Conservation (phyloP, 1,140 invertebrate species). For the Nephila pilipes region DNA sequence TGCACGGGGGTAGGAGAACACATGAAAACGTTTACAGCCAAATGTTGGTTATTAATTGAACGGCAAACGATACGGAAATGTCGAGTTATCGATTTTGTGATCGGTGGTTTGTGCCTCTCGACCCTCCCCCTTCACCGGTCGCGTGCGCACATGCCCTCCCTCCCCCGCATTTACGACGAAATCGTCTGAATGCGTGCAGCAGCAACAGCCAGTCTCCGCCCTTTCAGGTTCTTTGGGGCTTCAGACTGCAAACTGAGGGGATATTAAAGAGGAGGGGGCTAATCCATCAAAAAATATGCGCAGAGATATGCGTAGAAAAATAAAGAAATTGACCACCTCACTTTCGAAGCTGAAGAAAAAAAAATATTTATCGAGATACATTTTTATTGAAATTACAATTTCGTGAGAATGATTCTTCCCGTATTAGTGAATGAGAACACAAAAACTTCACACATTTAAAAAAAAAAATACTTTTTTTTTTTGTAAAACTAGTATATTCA, state of each 20-base stretch:
- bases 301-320: not conserved
- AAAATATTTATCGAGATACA: no score
- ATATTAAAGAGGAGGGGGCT: not conserved
- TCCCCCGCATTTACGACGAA: not conserved
- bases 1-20: not conserved
- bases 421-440: no score
- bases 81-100: conserved; percentile 57
- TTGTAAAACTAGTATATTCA: no score
- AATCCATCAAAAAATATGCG: not conserved
- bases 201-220: not conserved
- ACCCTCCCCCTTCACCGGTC: conserved; percentile 3
- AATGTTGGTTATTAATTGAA: conserved; percentile 56
- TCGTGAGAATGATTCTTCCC: no score
- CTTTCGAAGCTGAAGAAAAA: not conserved
- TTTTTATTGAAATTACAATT: no score
- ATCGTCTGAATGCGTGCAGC: not conserved
- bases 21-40: conserved; percentile 49
- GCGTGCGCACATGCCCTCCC: not conserved
- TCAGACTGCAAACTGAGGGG: not conserved
- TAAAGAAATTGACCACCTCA: not conserved
- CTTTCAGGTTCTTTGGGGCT: not conserved
- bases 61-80: conserved; percentile 39
- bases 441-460: no score
- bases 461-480: no score
- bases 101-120: conserved; percentile 16